These are phyloP conservation scores for Sylvicapra grimmia DNA, from an alignment of 2,113 vertebrate species.

Conservation along the genomic window DNA sequence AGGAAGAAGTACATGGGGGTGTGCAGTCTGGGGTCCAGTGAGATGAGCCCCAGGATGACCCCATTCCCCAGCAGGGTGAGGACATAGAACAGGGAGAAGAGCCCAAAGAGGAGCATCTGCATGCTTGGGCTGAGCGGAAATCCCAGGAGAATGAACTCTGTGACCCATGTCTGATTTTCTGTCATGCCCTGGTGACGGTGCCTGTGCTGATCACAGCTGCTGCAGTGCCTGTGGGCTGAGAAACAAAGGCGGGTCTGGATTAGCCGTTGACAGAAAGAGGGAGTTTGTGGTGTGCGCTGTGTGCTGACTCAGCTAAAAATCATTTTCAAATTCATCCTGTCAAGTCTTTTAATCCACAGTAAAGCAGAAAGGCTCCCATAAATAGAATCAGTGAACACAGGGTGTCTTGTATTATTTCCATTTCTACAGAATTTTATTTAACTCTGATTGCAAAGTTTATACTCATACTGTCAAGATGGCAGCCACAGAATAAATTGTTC, in stretches of 20 bases:
- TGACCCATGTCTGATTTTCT: slow-evolving; percentile 55
- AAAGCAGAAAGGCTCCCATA: neutral
- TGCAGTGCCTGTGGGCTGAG: neutral
- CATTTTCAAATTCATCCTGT: neutral
- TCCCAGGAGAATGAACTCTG: slow-evolving; percentile 66
- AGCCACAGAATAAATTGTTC: neutral
- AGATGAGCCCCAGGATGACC: slow-evolving; percentile 56
- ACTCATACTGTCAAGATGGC: neutral
- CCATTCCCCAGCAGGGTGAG: slow-evolving; percentile 32
- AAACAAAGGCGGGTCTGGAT: neutral
- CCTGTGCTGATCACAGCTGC: neutral
- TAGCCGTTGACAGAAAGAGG: neutral
- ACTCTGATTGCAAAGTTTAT: neutral
- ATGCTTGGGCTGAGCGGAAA: slow-evolving; percentile 19
- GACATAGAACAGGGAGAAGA: slow-evolving; percentile 52
- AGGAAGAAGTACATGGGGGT: slow-evolving; percentile 74
- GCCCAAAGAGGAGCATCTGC: neutral
- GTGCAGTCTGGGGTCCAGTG: slow-evolving; percentile 39
- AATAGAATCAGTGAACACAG: neutral
- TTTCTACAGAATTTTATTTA: neutral
- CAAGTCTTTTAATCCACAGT: neutral
- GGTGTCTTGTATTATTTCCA: neutral
- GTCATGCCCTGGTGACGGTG: neutral
- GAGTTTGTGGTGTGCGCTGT: fast-evolving
- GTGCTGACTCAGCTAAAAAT: neutral